Percentiles rank a stretch among this genome's conserved stretches.
phyloP scores from a whole-genome alignment of 1,140 invertebrate genomes.

The Leptinotarsa texana region DNA sequence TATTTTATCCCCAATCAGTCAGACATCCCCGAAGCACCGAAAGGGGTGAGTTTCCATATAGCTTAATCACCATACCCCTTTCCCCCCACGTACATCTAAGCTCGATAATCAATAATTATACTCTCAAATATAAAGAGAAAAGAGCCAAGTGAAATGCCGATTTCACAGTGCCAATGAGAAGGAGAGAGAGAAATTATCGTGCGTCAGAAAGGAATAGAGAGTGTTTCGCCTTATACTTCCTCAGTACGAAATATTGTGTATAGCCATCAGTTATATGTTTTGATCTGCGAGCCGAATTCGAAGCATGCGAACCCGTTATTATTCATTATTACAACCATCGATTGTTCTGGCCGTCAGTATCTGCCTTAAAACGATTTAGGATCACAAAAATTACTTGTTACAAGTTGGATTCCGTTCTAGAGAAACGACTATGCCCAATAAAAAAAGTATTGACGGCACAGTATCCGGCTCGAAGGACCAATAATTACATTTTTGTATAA shows the following conservation, averaged over 20 bases:
- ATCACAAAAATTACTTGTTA: constrained; percentile 22
- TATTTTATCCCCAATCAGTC: constrained; percentile 41
- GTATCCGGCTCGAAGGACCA: constrained; percentile 10
- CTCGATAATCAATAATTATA: constrained; percentile 47
- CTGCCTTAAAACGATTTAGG: constrained; percentile 25
- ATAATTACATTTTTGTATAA: neutral
- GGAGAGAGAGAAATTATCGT: constrained; percentile 28
- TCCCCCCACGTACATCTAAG: constrained; percentile 39
- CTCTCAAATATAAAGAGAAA: constrained; percentile 46
- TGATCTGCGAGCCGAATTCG: constrained; percentile 28
- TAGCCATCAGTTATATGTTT: constrained; percentile 29
- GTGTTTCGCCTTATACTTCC: constrained; percentile 27
- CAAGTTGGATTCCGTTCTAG: constrained; percentile 6
- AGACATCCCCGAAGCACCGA: constrained; percentile 34
- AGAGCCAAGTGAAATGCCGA: constrained; percentile 36
- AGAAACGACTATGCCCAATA: neutral
- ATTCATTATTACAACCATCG: constrained; percentile 29
- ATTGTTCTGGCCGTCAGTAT: constrained; percentile 21
- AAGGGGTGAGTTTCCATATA: constrained; percentile 47
- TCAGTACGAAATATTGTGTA: constrained; percentile 21
- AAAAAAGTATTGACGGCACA: neutral
- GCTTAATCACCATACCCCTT: constrained; percentile 40
- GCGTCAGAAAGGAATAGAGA: constrained; percentile 5
- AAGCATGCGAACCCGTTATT: constrained; percentile 29
- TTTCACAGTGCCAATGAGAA: constrained; percentile 37